Conservation (phyloP, 1,140 invertebrate genomes). For the Drosophila arawakana region DNA sequence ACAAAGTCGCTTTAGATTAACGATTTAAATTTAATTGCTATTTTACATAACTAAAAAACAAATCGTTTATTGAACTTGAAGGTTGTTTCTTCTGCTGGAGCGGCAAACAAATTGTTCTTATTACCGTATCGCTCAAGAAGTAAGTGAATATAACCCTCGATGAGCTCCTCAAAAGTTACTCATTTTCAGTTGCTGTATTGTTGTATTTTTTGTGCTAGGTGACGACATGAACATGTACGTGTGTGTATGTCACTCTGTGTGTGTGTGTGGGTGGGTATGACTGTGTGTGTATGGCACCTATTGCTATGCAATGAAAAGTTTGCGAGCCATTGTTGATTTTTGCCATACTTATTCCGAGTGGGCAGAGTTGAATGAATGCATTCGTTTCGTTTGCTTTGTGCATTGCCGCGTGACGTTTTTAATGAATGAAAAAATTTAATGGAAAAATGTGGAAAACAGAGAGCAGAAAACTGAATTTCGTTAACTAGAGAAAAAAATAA, state of each 20-base stretch:
- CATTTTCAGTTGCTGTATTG: conserved; percentile 16
- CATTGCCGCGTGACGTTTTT: conserved; percentile 44
- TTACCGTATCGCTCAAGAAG: not conserved
- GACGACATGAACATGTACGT: not conserved
- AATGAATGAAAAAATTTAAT: conserved; percentile 33
- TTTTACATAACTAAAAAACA: no score
- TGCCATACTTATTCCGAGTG: conserved; percentile 12
- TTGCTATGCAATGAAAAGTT: conserved; percentile 44
- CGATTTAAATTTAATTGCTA: no score
- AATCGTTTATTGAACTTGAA: no score
- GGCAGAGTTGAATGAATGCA: conserved; percentile 17
- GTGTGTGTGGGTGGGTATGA: conserved; percentile 7
- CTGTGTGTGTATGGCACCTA: conserved; percentile 27
- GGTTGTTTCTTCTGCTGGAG: no score
- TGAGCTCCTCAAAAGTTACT: conserved; percentile 42
- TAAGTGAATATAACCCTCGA: conserved; percentile 27
- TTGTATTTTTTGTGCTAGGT: conserved; percentile 21
- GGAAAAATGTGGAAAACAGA: conserved; percentile 2
- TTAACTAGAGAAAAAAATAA: conserved; percentile 12
- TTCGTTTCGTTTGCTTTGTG: conserved; percentile 42
- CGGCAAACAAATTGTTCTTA: no score
- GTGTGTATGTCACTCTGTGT: not conserved
- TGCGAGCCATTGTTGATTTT: conserved; percentile 39
- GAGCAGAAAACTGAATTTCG: conserved; percentile 22
- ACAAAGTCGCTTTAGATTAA: no score